Conservation (phyloP, 2,888 invertebrate genomes). For the Clitarchus hookeri region DNA sequence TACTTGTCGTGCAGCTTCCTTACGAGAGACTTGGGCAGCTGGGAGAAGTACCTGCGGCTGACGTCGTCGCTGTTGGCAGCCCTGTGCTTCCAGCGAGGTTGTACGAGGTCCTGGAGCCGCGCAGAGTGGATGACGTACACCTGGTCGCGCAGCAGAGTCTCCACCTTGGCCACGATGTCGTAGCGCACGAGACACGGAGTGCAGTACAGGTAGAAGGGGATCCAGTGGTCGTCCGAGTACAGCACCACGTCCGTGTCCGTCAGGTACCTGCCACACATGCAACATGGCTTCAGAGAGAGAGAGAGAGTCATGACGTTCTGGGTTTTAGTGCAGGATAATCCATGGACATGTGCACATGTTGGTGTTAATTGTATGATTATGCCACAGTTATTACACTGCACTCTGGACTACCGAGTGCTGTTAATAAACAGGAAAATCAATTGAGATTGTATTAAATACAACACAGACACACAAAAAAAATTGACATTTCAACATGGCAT, state of each 20-base stretch:
- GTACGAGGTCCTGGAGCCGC: conserved; percentile 49
- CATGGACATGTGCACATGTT: not conserved
- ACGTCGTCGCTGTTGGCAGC: conserved; percentile 48
- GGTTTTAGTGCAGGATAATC: too few relatives aligned
- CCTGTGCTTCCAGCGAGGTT: conserved; percentile 53
- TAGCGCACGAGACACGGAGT: conserved; percentile 62
- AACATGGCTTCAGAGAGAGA: too few relatives aligned
- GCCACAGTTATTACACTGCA: too few relatives aligned
- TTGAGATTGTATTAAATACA: too few relatives aligned
- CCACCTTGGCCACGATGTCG: conserved; percentile 61
- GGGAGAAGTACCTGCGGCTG: conserved; percentile 54
- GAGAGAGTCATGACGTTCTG: too few relatives aligned
- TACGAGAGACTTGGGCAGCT: conserved; percentile 52
- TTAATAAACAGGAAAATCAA: too few relatives aligned
- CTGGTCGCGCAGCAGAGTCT: conserved; percentile 60
- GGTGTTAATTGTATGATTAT: too few relatives aligned
- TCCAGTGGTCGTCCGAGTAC: conserved; percentile 64
- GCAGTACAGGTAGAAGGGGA: conserved; percentile 60
- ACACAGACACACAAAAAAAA: too few relatives aligned
- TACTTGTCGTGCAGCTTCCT: conserved; percentile 56
- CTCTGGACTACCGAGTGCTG: too few relatives aligned
- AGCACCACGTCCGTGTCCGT: conserved; percentile 54
- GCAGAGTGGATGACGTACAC: conserved; percentile 53
- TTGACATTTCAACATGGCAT: too few relatives aligned
- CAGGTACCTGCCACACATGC: conserved; percentile 48